phyloP scores from a whole-genome alignment of 2,113 vertebrate species.

The Petroica traversi region DNA sequence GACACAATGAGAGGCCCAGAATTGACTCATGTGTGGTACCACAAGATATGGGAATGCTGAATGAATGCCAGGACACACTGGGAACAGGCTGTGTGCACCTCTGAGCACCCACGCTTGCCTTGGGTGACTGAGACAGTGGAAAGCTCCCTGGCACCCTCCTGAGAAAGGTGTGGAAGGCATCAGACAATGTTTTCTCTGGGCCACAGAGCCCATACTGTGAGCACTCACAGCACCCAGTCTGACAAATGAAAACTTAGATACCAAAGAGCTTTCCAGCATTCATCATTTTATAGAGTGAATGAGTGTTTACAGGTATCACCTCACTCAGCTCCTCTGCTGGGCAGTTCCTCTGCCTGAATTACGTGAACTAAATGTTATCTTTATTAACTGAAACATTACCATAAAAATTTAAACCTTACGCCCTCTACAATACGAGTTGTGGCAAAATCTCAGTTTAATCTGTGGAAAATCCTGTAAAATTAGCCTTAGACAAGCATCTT shows the following conservation, averaged over 20 bases:
- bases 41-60: conserved; percentile 11
- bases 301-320: background rate
- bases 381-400: background rate
- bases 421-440: background rate
- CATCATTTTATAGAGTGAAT: background rate
- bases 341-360: background rate
- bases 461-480: background rate
- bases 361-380: background rate
- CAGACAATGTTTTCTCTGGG: background rate
- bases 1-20: conserved; percentile 29
- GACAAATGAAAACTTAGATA: background rate
- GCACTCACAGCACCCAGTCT: background rate
- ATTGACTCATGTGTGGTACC: background rate
- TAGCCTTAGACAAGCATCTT: background rate
- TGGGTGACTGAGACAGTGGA: background rate
- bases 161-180: background rate
- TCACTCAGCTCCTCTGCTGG: background rate
- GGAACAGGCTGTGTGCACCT: conserved; percentile 6
- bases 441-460: background rate
- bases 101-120: background rate
- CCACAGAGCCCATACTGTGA: background rate
- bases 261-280: background rate
- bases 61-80: conserved; percentile 20
- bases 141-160: background rate
- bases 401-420: background rate